phyloP scores from a whole-genome alignment of 2,113 vertebrate species.

The Ptilorrhoa leucosticta region DNA sequence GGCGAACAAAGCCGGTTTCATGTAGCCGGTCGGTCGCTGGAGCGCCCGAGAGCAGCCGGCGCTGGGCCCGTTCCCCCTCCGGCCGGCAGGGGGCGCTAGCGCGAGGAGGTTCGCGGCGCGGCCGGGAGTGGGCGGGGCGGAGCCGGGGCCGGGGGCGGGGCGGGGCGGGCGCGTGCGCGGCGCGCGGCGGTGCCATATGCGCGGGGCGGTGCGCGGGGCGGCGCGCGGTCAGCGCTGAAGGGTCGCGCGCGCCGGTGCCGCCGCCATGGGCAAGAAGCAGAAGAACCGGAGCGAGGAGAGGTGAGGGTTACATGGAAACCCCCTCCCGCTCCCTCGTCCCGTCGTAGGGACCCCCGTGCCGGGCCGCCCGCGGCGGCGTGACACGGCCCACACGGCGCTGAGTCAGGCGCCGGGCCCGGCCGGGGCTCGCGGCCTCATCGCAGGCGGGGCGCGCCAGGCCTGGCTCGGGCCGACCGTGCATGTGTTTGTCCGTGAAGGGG shows the following conservation, averaged over 20 bases:
- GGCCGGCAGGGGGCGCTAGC: neutral
- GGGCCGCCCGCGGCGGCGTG: neutral
- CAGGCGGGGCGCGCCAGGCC: neutral
- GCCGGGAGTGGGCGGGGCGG: neutral
- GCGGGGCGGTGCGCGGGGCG: neutral
- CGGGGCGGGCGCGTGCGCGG: neutral
- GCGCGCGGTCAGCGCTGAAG: neutral
- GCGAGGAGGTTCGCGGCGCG: neutral
- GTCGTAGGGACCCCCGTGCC: neutral
- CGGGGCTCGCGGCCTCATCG: neutral
- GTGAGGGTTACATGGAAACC: neutral
- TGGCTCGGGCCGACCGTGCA: neutral
- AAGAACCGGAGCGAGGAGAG: slow-evolving; percentile 80
- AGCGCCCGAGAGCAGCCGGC: neutral
- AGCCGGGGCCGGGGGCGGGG: neutral
- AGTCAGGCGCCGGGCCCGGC: slow-evolving; percentile 23
- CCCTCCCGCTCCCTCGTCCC: neutral
- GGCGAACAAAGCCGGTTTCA: too few relatives aligned
- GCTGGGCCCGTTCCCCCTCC: neutral
- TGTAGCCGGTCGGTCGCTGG: neutral
- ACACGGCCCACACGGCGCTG: slow-evolving; percentile 5
- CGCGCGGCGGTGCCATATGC: slow-evolving; percentile 26
- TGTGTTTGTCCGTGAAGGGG: neutral
- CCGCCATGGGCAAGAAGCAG: slow-evolving; percentile 80
- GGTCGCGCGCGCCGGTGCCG: neutral